Percentiles rank a stretch among this genome's conserved stretches.
phyloP scores from a whole-genome alignment of 1,140 invertebrate genomes.

The Sminthurinus signatus region DNA sequence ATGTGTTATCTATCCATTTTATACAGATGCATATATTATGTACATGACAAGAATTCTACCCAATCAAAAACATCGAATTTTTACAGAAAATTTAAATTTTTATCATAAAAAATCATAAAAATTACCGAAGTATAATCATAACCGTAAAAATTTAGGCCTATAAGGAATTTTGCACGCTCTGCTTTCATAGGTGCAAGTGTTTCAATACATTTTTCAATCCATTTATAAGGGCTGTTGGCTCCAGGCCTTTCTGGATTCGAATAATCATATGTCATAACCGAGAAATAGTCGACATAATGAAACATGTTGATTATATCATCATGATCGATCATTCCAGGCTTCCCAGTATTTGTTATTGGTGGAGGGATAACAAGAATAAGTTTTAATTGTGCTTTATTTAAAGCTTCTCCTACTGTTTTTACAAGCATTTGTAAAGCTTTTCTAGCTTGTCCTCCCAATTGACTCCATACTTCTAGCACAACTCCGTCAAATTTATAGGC shows the following conservation, averaged over 20 bases:
- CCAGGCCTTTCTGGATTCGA: constrained; percentile 72
- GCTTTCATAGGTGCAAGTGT: constrained; percentile 58
- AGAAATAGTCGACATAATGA: constrained; percentile 72
- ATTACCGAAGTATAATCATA: constrained; percentile 82
- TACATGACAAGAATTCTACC: too few species aligned
- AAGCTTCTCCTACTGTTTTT: constrained; percentile 55
- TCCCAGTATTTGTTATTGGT: constrained; percentile 48
- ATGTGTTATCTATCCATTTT: too few species aligned
- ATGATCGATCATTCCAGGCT: constrained; percentile 60
- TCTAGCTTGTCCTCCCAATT: constrained; percentile 62
- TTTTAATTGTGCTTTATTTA: constrained; percentile 54
- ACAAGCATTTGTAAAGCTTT: constrained; percentile 53
- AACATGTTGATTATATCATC: constrained; percentile 70
- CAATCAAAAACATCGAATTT: too few species aligned
- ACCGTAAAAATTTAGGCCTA: constrained; percentile 92
- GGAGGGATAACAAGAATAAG: constrained; percentile 81
- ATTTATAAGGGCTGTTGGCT: constrained; percentile 78
- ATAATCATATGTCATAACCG: constrained; percentile 82
- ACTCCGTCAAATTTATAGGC: constrained; percentile 70
- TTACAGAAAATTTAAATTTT: too few species aligned
- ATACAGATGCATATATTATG: too few species aligned
- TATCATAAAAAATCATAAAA: too few species aligned
- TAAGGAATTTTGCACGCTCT: constrained; percentile 67
- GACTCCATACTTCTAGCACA: constrained; percentile 81
- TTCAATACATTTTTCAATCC: constrained; percentile 73